Conservation (phyloP, 1,140 invertebrate genomes). For the Pteromalus puparum region DNA sequence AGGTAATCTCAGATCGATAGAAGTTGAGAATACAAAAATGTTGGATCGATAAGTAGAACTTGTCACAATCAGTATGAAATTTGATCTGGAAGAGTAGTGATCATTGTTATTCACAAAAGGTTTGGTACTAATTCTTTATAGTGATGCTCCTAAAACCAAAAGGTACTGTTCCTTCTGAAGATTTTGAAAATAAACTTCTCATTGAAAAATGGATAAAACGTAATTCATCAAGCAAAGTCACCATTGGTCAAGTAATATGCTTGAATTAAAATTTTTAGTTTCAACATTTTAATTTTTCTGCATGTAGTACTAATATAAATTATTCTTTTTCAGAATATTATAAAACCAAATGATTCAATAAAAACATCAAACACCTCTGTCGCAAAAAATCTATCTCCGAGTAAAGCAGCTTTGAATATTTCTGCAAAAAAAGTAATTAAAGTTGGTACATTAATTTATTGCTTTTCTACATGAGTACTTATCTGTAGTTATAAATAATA, state of each 20-base stretch:
- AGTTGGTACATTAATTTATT: not conserved
- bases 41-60: not conserved
- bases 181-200: slow-evolving; percentile 31
- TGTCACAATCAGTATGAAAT: no score
- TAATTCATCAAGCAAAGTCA: not conserved
- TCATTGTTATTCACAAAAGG: not conserved
- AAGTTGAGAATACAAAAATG: not conserved
- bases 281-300: not conserved
- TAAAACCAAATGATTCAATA: not conserved
- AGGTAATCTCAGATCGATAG: no score
- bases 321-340: slow-evolving; percentile 2
- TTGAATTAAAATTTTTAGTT: not conserved
- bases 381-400: not conserved
- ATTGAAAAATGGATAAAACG: slow-evolving; percentile 49
- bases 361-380: not conserved
- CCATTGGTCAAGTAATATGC: slow-evolving; percentile 24
- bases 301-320: not conserved
- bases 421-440: slow-evolving; percentile 1
- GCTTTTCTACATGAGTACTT: not conserved
- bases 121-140: not conserved
- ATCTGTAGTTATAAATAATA: not conserved
- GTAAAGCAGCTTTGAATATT: not conserved
- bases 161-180: not conserved
- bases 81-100: not conserved
- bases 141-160: slow-evolving; percentile 32